phyloP scores from a whole-genome alignment of 2,113 vertebrate species.

The Oceanodroma tethys region DNA sequence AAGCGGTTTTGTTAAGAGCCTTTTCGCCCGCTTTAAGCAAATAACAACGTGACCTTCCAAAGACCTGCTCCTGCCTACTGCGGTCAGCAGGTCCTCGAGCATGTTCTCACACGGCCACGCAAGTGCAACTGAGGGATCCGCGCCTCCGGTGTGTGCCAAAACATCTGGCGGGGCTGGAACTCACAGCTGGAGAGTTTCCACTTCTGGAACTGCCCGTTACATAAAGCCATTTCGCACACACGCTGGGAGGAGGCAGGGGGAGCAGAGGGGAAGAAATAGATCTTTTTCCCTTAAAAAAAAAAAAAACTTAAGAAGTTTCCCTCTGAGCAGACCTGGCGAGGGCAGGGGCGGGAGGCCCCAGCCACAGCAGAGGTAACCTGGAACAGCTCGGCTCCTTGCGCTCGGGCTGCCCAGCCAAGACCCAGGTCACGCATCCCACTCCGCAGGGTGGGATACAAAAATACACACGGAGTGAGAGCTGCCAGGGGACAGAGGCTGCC shows the following conservation, averaged over 20 bases:
- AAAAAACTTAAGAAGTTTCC: not conserved
- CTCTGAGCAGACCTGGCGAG: not conserved
- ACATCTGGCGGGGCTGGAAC: constrained; percentile 64
- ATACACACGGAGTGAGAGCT: not conserved
- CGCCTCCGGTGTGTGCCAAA: constrained; percentile 7
- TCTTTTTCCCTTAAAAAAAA: not conserved
- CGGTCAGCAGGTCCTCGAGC: constrained; percentile 37
- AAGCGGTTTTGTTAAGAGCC: not conserved
- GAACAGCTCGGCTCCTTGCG: not conserved
- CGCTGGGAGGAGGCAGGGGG: constrained; percentile 48
- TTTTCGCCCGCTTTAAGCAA: not conserved
- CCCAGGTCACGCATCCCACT: not conserved
- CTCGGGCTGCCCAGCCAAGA: not conserved
- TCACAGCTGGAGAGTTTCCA: constrained; percentile 61
- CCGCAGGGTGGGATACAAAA: not conserved
- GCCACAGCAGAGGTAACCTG: not conserved
- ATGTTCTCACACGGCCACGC: constrained; percentile 23
- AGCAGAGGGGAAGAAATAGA: constrained; percentile 33
- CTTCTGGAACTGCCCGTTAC: constrained; percentile 53
- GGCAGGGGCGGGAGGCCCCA: not conserved
- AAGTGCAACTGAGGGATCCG: constrained; percentile 11
- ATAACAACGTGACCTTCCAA: constrained; percentile 16
- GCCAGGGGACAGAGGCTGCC: not conserved
- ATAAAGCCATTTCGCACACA: constrained; percentile 54
- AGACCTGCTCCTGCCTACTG: constrained; percentile 43